Conservation (phyloP, 2,113 vertebrate genomes). For the Vimba vimba region DNA sequence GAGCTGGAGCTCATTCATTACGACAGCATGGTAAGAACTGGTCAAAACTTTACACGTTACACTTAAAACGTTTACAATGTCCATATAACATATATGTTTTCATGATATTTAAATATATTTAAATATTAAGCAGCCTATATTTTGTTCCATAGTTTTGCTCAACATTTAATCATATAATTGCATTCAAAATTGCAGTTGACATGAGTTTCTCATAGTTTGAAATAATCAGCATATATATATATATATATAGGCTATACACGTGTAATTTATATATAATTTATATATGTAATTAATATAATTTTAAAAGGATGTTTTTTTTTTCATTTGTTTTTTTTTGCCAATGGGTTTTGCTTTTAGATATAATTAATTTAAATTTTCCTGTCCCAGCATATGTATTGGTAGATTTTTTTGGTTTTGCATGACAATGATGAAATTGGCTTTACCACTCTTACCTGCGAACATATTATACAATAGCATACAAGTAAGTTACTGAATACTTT, state of each 20-base stretch:
- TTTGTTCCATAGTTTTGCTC: not conserved
- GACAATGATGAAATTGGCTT: not conserved
- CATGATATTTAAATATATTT: too few relatives aligned
- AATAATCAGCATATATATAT: too few relatives aligned
- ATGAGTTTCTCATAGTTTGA: too few relatives aligned
- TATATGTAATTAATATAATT: too few relatives aligned
- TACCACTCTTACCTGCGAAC: not conserved
- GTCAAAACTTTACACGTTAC: not conserved
- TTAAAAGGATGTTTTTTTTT: too few relatives aligned
- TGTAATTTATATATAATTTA: too few relatives aligned
- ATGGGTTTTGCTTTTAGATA: not conserved
- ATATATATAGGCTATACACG: too few relatives aligned
- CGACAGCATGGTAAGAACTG: constrained; percentile 88
- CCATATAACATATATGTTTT: not conserved
- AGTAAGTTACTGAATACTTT: not conserved
- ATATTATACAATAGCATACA: not conserved
- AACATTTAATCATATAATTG: not conserved
- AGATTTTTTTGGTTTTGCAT: not conserved
- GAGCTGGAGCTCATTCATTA: constrained; percentile 92
- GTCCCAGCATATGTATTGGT: not conserved
- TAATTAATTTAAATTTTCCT: not conserved
- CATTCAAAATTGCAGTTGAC: not conserved
- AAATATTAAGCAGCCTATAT: not conserved
- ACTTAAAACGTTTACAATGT: not conserved
- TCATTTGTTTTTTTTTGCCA: not conserved